phyloP scores from a whole-genome alignment of 1,140 invertebrate species.

The Drosophila biarmipes region DNA sequence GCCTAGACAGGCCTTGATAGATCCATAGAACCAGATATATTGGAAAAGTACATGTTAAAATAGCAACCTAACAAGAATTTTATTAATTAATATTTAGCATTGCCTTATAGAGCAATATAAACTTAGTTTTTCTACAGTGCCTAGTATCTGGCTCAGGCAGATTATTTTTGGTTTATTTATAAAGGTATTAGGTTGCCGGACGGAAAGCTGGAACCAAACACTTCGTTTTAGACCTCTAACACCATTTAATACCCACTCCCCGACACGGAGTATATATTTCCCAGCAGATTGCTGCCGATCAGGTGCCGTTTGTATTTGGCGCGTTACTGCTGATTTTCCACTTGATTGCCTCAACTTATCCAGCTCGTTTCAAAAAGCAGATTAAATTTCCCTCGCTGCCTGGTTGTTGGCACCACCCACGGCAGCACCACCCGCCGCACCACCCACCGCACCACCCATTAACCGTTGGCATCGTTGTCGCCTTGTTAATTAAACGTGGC shows the following conservation, averaged over 20 bases:
- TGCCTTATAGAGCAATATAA: too few species aligned
- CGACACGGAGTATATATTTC: constrained; percentile 1
- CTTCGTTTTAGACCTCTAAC: background rate
- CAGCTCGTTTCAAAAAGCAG: constrained; percentile 61
- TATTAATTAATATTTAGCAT: too few species aligned
- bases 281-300: constrained; percentile 27
- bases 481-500: constrained; percentile 81
- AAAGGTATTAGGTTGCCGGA: too few species aligned
- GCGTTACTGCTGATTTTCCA: constrained; percentile 50
- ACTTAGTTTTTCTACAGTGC: too few species aligned
- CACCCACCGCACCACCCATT: constrained; percentile 17
- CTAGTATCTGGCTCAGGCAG: too few species aligned
- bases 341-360: constrained; percentile 60
- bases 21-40: background rate
- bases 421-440: background rate
- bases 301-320: constrained; percentile 29
- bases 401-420: constrained; percentile 15
- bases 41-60: background rate
- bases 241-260: background rate
- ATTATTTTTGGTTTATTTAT: too few species aligned
- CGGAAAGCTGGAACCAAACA: background rate
- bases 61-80: too few species aligned
- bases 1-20: background rate
- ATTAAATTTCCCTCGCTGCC: constrained; percentile 57
- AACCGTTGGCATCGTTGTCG: constrained; percentile 69